A percentile compares a stretch with the other conserved stretches of the same genome.
These are phyloP conservation scores for Sciurus vulgaris DNA, from an alignment of 2,797 vertebrate genomes.

Conservation along the genomic window DNA sequence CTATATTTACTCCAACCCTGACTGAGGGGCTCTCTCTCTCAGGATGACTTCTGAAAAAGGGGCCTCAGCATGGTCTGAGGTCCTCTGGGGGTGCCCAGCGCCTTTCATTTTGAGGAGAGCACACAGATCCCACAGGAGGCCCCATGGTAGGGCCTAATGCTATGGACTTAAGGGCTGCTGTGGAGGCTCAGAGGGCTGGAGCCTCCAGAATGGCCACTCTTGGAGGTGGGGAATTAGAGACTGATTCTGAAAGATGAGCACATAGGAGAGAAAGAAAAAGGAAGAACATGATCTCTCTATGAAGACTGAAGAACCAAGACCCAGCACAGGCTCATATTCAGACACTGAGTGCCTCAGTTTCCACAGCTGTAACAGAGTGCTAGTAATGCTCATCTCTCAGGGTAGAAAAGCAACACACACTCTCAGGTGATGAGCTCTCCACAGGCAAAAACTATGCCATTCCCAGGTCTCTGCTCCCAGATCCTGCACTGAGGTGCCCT, in stretches of 20 bases:
- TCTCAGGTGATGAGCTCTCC: neutral
- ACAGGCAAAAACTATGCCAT: neutral
- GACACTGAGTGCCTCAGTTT: neutral
- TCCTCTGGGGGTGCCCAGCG: neutral
- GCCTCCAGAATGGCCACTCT: neutral
- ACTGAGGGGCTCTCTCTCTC: neutral
- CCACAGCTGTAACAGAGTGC: neutral
- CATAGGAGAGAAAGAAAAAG: neutral
- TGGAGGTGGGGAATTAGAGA: neutral
- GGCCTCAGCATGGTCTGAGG: neutral
- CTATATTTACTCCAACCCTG: neutral
- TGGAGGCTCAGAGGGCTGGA: neutral
- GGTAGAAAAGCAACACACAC: neutral
- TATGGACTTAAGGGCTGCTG: neutral
- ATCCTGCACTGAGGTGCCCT: neutral
- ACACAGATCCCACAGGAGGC: neutral
- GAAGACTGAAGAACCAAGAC: neutral
- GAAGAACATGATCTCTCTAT: neutral
- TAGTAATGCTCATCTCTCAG: neutral
- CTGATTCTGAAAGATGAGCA: conserved; percentile 8
- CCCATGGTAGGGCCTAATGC: neutral
- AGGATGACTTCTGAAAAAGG: neutral
- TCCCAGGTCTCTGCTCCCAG: neutral
- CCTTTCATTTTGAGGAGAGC: neutral
- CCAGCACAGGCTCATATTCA: neutral